A percentile compares a stretch with the other conserved stretches of the same genome.
Conservation (phyloP, 2,113 vertebrate species). For the Rhodinocichla rosea region DNA sequence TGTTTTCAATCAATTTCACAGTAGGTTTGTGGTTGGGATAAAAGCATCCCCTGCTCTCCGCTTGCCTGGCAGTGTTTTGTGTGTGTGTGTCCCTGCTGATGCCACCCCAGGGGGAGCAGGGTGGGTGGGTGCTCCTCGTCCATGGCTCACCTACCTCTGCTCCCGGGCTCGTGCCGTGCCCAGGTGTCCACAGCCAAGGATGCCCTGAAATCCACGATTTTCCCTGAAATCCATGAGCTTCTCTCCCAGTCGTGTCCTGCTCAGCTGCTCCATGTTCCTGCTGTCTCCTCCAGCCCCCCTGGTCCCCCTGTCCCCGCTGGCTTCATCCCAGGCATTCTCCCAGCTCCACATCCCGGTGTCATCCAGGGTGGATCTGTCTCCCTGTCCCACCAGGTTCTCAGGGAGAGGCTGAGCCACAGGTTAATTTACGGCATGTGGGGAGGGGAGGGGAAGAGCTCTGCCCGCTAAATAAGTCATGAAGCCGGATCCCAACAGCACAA, state of each 20-base stretch:
- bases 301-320: fast-evolving
- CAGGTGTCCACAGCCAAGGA: fast-evolving
- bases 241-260: fast-evolving
- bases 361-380: fast-evolving
- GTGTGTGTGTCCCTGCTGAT: not conserved
- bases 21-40: not conserved
- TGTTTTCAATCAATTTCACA: not conserved
- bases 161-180: fast-evolving
- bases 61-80: fast-evolving
- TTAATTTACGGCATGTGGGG: not conserved
- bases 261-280: fast-evolving
- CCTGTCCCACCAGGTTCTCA: not conserved
- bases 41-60: not conserved
- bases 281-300: fast-evolving
- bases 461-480: conserved; percentile 68
- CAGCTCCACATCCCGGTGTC: not conserved
- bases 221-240: fast-evolving
- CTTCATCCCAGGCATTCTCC: not conserved
- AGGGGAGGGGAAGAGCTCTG: conserved; percentile 8
- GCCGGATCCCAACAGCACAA: conserved; percentile 66
- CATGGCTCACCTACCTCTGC: fast-evolving
- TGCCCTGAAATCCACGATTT: fast-evolving
- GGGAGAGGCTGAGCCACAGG: not conserved
- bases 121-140: fast-evolving
- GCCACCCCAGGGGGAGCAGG: fast-evolving